Evolutionary conservation across 1,140 invertebrate genomes (phyloP).

Genomic region (Zaprionus ornatus): DNA sequence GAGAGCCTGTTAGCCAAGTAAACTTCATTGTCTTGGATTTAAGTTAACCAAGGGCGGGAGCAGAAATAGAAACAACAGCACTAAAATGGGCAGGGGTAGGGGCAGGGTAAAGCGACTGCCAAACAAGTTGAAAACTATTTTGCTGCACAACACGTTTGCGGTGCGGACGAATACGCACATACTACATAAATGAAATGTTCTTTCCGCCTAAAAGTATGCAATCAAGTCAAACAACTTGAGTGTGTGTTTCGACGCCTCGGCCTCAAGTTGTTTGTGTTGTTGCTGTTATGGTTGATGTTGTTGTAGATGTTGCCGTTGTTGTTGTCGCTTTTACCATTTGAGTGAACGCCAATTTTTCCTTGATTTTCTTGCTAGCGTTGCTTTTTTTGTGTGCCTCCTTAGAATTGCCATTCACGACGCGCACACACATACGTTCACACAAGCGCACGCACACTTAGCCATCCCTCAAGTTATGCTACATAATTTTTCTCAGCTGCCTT

Average conservation of each 20-base stretch:
- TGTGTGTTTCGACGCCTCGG: conserved; percentile 42
- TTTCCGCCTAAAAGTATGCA: conserved; percentile 74
- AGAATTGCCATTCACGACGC: conserved; percentile 60
- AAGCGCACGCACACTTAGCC: conserved; percentile 10
- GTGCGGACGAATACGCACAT: conserved; percentile 22
- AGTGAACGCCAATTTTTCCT: conserved; percentile 45
- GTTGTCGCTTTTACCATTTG: conserved; percentile 47
- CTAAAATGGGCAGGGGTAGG: not conserved
- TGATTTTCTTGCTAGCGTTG: conserved; percentile 47
- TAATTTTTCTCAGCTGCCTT: conserved; percentile 47
- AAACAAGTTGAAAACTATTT: conserved; percentile 54
- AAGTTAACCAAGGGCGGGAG: conserved; percentile 17
- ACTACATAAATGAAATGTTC: conserved; percentile 53
- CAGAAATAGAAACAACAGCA: not conserved
- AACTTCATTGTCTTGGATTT: conserved; percentile 22
- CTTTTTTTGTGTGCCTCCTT: conserved; percentile 58
- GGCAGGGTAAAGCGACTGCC: not conserved
- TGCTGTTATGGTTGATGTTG: conserved; percentile 11
- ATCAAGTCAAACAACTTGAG: conserved; percentile 71
- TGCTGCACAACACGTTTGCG: conserved; percentile 59
- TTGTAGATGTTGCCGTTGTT: conserved; percentile 18
- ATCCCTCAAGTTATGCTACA: conserved; percentile 64
- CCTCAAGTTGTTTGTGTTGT: conserved; percentile 26
- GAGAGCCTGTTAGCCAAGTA: conserved; percentile 12
- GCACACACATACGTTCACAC: conserved; percentile 9